phyloP scores from a whole-genome alignment of 2,797 vertebrate genomes.

The Miichthys miiuy region DNA sequence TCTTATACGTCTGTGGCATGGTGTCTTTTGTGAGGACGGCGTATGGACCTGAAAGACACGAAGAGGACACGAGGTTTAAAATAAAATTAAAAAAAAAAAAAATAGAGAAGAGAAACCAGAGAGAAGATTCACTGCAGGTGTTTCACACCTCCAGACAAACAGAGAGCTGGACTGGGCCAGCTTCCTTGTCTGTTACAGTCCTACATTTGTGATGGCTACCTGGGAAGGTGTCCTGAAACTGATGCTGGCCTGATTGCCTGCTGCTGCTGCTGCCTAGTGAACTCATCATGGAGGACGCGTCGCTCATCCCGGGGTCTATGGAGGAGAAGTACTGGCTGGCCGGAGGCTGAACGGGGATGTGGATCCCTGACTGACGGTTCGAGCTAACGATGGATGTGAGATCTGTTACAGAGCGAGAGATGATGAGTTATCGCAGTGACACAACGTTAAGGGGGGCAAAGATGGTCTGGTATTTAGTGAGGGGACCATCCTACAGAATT shows the following conservation, averaged over 20 bases:
- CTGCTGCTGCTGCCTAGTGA: constrained; percentile 92
- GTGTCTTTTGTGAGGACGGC: constrained; percentile 98
- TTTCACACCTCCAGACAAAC: constrained; percentile 23
- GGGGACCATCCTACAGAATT: constrained; percentile 2
- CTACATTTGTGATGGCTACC: constrained; percentile 84
- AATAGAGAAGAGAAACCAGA: constrained; percentile 12
- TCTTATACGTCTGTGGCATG: constrained; percentile 98
- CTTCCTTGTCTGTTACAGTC: constrained; percentile 46
- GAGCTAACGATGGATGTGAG: constrained; percentile 95
- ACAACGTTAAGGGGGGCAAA: constrained; percentile 36
- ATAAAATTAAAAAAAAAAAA: not conserved
- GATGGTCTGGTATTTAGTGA: constrained; percentile 16
- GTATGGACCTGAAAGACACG: constrained; percentile 89
- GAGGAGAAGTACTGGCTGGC: constrained; percentile 96
- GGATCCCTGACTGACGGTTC: constrained; percentile 92
- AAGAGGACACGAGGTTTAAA: constrained; percentile 35
- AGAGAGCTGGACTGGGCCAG: constrained; percentile 19
- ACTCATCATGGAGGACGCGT: constrained; percentile 93
- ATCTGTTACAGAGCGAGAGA: constrained; percentile 90
- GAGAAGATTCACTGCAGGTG: constrained; percentile 38
- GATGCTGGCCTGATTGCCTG: constrained; percentile 97
- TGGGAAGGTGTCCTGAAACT: constrained; percentile 99
- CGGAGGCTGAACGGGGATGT: constrained; percentile 90
- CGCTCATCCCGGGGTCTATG: constrained; percentile 94
- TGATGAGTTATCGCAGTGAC: constrained; percentile 59